Evolutionary conservation across 2,113 vertebrate species (phyloP), one percentile per base, ranked within the genome.

Genomic region (Lampris megalopsis): DNA sequence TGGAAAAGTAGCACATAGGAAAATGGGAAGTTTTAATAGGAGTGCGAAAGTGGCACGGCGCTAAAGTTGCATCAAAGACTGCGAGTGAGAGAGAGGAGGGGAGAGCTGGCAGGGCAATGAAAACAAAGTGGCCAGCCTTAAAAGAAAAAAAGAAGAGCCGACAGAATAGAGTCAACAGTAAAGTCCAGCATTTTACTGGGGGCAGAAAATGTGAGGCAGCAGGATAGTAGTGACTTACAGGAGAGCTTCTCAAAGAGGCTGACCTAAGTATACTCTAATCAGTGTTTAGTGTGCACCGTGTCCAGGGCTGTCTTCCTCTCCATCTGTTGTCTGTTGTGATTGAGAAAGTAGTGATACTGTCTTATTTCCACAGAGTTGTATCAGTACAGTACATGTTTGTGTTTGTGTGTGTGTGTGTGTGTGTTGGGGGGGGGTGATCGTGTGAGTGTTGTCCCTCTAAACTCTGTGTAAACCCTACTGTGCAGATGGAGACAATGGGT

Each of bases 401-500:
- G 52, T 79, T 71, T 80, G 53, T 79, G 69, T 71, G n/a, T n/a
- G n/a, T n/a, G n/a, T n/a, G n/a, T n/a, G n/a, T n/a, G n/a, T n/a
- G n/a, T n/a, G n/a, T n/a, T n/a, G n/a, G n/a, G n/a, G n/a, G n/a
- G n/a, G n/a, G n/a, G n/a, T n/a, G n/a, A n/a, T n/a, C n/a, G n/a
- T n/a, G 59, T 61, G 59, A 42, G 61, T 67, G 82, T 57, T 75
- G 70, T 82, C 70, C 75, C 60, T 83, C 79, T 62, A 77, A 87
- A 71, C 73, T 61, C 73, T 79, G 80, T 72, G 73, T 77, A 68
- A 82, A 83, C 64, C 76, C 83, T 68, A 67, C 86, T 82, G 73
- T 88, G 90, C 76, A 85, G 73, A 83, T 58, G 42, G 67, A 91
- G 86, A 93, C 91, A 93, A 93, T 89, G 92, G 66, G 75, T 88